Conservation (phyloP, 2,113 vertebrate species). For the Nesogale talazaci region DNA sequence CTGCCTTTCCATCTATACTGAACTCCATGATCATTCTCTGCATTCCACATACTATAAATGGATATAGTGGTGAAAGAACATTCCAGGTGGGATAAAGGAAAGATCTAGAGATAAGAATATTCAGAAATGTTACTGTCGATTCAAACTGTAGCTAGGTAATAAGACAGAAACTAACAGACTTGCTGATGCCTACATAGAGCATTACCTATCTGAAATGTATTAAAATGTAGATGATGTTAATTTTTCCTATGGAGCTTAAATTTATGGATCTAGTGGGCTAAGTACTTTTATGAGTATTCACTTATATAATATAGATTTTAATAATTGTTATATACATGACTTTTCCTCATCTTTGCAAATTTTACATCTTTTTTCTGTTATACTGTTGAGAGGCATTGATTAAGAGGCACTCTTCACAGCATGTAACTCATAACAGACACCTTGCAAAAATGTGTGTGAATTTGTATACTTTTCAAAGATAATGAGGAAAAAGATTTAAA, state of each 20-base stretch:
- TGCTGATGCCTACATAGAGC: not conserved
- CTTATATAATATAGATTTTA: slow-evolving; percentile 43
- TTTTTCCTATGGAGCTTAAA: slow-evolving; percentile 53
- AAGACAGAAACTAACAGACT: not conserved
- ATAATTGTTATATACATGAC: slow-evolving; percentile 61
- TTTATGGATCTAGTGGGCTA: not conserved
- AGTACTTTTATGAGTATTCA: slow-evolving; percentile 65
- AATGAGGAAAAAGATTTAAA: slow-evolving; percentile 76
- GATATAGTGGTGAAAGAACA: not conserved
- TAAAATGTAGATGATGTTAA: not conserved
- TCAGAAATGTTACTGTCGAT: slow-evolving; percentile 20
- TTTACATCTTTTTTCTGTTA: slow-evolving; percentile 68
- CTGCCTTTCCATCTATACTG: not conserved
- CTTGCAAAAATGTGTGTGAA: slow-evolving; percentile 73
- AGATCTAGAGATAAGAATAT: not conserved
- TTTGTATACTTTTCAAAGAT: slow-evolving; percentile 79
- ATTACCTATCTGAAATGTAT: not conserved
- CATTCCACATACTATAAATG: not conserved
- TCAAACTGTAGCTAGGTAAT: not conserved
- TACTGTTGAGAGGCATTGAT: slow-evolving; percentile 37
- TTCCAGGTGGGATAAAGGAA: slow-evolving; percentile 6
- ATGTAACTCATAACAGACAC: slow-evolving; percentile 66
- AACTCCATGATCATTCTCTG: not conserved
- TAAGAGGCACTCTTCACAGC: slow-evolving; percentile 68
- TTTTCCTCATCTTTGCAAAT: slow-evolving; percentile 59